Conservation (phyloP, 2,113 vertebrate species). For the Ellobius talpinus region DNA sequence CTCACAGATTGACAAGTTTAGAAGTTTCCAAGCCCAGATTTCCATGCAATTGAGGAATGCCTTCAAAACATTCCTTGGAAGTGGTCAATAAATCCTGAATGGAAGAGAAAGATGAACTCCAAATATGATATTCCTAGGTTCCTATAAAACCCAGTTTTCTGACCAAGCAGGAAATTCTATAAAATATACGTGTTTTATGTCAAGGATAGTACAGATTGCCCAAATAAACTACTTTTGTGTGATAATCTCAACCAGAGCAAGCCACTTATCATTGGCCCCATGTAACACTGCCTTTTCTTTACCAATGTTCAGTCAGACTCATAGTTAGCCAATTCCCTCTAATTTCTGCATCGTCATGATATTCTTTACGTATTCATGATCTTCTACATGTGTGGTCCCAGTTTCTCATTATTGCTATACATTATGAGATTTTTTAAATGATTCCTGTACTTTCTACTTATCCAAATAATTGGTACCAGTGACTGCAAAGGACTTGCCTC, state of each 20-base stretch:
- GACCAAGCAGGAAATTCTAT: not conserved
- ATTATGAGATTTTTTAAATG: not conserved
- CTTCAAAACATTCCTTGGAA: not conserved
- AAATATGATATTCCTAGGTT: not conserved
- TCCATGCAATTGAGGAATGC: not conserved
- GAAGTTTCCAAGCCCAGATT: not conserved
- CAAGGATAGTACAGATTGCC: not conserved
- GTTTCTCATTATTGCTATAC: not conserved
- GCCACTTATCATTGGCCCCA: too few species aligned
- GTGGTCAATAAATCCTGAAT: not conserved
- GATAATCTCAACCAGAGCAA: not conserved
- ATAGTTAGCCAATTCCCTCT: not conserved
- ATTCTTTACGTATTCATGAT: not conserved
- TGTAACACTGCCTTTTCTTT: not conserved
- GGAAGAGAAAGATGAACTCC: not conserved
- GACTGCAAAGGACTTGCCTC: not conserved
- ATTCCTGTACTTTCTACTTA: not conserved
- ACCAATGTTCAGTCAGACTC: not conserved
- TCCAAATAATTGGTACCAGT: not conserved
- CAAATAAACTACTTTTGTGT: rapidly evolving
- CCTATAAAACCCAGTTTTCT: not conserved
- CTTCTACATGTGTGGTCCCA: not conserved
- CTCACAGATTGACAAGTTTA: not conserved
- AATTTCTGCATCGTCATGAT: not conserved
- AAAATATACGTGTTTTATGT: not conserved